Evolutionary conservation across 2,797 vertebrate genomes (phyloP).

Genomic region (Pelobates cultripes): DNA sequence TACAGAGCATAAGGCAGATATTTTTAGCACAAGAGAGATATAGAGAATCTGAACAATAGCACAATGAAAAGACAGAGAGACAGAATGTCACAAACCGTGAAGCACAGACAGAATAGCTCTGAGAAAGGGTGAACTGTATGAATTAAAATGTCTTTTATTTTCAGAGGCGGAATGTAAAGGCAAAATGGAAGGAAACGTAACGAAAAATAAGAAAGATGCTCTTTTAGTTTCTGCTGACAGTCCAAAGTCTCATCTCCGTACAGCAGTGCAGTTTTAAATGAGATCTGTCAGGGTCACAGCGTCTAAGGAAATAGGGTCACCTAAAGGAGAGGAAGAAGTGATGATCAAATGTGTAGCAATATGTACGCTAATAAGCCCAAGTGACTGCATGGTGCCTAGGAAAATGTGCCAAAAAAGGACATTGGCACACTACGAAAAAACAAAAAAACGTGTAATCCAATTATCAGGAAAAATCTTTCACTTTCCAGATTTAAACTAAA

Average conservation of each 20-base stretch:
- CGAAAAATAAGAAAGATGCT: background rate
- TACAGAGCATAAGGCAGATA: background rate
- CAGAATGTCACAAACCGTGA: background rate
- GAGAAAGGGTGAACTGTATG: background rate
- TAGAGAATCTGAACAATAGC: background rate
- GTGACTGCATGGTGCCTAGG: slow-evolving; percentile 12
- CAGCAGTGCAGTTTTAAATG: slow-evolving; percentile 31
- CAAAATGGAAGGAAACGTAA: no score
- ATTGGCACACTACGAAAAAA: background rate
- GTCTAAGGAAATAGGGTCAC: slow-evolving; percentile 46
- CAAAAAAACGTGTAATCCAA: background rate
- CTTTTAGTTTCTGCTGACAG: slow-evolving; percentile 27
- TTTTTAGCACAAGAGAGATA: background rate
- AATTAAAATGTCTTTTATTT: background rate
- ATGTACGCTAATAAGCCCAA: slow-evolving; percentile 32
- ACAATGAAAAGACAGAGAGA: background rate
- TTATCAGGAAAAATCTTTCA: background rate
- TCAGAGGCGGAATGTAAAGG: background rate
- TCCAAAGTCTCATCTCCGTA: slow-evolving; percentile 9
- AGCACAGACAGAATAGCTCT: background rate
- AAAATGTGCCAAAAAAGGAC: slow-evolving; percentile 14
- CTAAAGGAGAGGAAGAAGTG: slow-evolving; percentile 23
- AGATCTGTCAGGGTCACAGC: slow-evolving; percentile 40
- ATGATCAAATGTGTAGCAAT: slow-evolving; percentile 34
- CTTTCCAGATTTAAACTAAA: background rate